These are phyloP conservation scores for Pristionchus arcanus DNA, from an alignment of 2,888 invertebrate genomes.

Conservation along the genomic window DNA sequence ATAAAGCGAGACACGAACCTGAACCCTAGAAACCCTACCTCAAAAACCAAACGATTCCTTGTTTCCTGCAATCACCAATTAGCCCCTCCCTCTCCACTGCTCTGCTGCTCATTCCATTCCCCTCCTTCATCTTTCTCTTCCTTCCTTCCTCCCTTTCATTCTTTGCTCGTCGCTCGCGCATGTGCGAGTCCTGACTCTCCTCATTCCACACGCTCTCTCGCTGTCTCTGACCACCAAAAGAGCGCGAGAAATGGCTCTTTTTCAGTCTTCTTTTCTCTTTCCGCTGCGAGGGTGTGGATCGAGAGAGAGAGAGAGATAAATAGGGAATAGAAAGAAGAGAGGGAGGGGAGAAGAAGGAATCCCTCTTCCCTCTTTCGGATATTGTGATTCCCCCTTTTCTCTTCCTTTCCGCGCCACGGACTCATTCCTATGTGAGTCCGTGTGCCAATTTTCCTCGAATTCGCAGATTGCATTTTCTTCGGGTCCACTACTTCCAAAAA, in stretches of 20 bases:
- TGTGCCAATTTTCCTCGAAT: not conserved
- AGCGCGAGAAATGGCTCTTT: not conserved
- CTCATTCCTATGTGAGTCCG: not conserved
- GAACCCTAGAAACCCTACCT: too few species aligned
- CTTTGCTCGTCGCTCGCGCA: not conserved
- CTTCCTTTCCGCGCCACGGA: not conserved
- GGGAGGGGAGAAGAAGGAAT: constrained; percentile 2
- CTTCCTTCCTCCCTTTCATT: not conserved
- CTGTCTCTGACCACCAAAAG: not conserved
- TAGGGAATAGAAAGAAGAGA: not conserved
- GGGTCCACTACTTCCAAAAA: too few species aligned
- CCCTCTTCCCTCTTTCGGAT: constrained; percentile 8
- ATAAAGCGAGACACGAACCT: too few species aligned
- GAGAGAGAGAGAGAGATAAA: not conserved
- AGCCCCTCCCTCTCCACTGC: not conserved
- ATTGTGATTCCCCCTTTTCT: not conserved
- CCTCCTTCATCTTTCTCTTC: not conserved
- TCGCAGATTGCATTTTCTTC: not conserved
- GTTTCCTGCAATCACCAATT: not conserved
- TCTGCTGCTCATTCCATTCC: not conserved
- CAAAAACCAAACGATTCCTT: not conserved
- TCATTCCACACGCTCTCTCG: not conserved
- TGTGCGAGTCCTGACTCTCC: not conserved
- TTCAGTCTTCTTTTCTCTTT: not conserved
- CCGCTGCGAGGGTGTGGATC: not conserved